Base-by-base conservation (phyloP, 2,113 vertebrate species). In the Lucifuga dentata region DNA sequence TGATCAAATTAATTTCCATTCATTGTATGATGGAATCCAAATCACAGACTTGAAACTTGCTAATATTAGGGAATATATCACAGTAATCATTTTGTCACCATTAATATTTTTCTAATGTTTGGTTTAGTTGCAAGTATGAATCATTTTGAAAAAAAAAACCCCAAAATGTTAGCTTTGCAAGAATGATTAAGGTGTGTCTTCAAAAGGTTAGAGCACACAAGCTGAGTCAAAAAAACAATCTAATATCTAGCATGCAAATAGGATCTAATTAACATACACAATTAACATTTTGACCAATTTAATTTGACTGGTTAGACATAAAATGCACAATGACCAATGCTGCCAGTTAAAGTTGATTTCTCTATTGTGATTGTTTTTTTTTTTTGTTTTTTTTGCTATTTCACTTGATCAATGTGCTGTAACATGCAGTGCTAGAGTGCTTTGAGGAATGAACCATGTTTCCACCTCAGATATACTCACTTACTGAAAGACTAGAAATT, bases 331-430 rank as follows among this genome's bases (percentile, higher is more conserved):
- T 49, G 58, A 77, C 17, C 63, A 39, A 74, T 80, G 50, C 53
- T 84, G 52, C 71, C 63, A 53, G 56, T 86, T 69, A 64, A 48
- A 29, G 20, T 38, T 69, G 58, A 75, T 80, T 77, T 68, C 39
- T 52, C 32, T 73, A 11, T 39, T 45, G 74, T 56, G 73, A 66
- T 75, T 64, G 17, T 33, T 26, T 63, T 39, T 16, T 50, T 11
- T 60, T 56, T 70, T 61, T 45, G 45, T 73, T n/a, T 8, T 9
- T 44, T 8, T 44, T 17, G 41, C 19, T 8, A 63, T 66, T 67
- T 81, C 51, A 49, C 36, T 63, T 46, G 51, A 76, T 83, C 59
- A 64, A 10, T 76, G 58, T 35, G 45, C 48, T 74, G 46, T 67
- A 70, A 74, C 29, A 44, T 61, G 44, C 51, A 35, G 44, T 55